Evolutionary conservation across 1,140 invertebrate species (phyloP).

Genomic region (Drosophila ambigua): DNA sequence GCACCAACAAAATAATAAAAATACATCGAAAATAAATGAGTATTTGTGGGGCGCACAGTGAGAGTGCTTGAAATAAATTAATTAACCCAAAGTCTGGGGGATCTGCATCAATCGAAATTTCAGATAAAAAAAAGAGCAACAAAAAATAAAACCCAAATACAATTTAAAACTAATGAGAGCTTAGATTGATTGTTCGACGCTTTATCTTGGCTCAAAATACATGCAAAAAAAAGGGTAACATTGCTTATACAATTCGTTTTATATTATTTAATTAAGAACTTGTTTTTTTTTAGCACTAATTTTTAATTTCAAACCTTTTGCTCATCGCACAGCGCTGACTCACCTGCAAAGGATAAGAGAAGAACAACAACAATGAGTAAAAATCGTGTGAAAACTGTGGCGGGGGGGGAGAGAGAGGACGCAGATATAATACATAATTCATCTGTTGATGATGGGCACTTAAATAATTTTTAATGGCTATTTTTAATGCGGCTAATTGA

Average conservation of each 20-base stretch:
- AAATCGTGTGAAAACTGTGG: conserved; percentile 3
- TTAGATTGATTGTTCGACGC: too few relatives aligned
- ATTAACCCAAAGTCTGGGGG: conserved; percentile 38
- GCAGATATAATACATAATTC: conserved; percentile 39
- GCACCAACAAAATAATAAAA: conserved; percentile 10
- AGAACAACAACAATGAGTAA: conserved; percentile 7
- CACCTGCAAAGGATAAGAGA: conserved; percentile 45
- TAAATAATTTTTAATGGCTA: conserved; percentile 60
- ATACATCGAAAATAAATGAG: conserved; percentile 53
- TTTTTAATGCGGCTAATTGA: conserved; percentile 68
- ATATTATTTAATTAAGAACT: conserved; percentile 8
- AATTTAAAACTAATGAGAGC: too few relatives aligned
- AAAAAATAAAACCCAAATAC: too few relatives aligned
- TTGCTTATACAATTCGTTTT: too few relatives aligned
- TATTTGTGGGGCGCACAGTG: conserved; percentile 33
- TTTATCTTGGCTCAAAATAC: too few relatives aligned
- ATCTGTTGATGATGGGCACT: conserved; percentile 46
- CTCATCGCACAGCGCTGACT: conserved; percentile 4
- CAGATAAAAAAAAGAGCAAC: too few relatives aligned
- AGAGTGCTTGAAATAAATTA: conserved; percentile 55
- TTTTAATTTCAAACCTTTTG: too few relatives aligned
- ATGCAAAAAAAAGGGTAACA: too few relatives aligned
- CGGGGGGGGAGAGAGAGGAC: background rate
- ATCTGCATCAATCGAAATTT: conserved; percentile 33
- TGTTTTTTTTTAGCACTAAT: background rate